Percentiles rank a stretch among this genome's conserved stretches.
phyloP scores from a whole-genome alignment of 2,888 invertebrate species.

The Terebella lapidaria region DNA sequence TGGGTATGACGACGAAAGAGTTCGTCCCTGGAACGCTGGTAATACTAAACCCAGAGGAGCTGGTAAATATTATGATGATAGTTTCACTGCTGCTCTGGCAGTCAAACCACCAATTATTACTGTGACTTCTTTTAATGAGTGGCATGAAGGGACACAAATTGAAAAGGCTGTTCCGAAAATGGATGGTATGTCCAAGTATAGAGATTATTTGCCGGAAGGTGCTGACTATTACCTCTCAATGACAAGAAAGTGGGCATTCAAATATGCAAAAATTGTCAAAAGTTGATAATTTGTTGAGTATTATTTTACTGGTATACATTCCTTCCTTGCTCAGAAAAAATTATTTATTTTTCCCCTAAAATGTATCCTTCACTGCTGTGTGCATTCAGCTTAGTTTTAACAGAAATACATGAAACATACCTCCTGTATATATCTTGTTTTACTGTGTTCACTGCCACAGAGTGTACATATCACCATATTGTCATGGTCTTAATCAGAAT shows the following conservation, averaged over 20 bases:
- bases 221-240: slow-evolving; percentile 64
- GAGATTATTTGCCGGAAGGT: slow-evolving; percentile 63
- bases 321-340: too few species aligned
- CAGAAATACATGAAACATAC: too few species aligned
- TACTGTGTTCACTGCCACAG: too few species aligned
- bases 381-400: too few species aligned
- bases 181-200: slow-evolving; percentile 54
- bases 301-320: too few species aligned
- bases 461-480: too few species aligned
- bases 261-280: slow-evolving; percentile 14
- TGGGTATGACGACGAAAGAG: slow-evolving; percentile 65
- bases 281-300: too few species aligned
- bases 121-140: slow-evolving; percentile 70
- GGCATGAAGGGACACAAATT: slow-evolving; percentile 72
- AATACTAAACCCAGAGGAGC: slow-evolving; percentile 58
- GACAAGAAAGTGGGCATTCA: slow-evolving; percentile 56
- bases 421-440: too few species aligned
- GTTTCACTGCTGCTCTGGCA: slow-evolving; percentile 61
- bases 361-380: too few species aligned
- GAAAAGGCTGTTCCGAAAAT: slow-evolving; percentile 61
- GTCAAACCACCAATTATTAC: slow-evolving; percentile 60
- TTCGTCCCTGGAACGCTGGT: slow-evolving; percentile 61
- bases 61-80: slow-evolving; percentile 64
- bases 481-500: too few species aligned
- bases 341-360: too few species aligned